Base-by-base conservation (phyloP, 2,113 vertebrate genomes). In the Baryphthengus martii region DNA sequence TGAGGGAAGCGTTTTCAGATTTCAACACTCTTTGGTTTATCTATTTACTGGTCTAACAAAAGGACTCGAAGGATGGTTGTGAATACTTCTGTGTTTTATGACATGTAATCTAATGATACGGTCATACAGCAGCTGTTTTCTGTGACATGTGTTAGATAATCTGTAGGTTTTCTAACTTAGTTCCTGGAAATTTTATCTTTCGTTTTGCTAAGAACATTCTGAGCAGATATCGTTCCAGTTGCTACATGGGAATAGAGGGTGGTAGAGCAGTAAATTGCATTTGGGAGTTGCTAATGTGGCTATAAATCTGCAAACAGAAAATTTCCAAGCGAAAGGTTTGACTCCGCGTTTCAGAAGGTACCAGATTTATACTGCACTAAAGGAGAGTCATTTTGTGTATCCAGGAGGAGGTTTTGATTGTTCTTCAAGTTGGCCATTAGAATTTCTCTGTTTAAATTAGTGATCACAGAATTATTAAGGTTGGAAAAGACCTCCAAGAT, bases 101-200 rank as follows among this genome's bases (percentile, higher is more conserved):
- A 70, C 18, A 11, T 73, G 39, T 77, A 76, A 63, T 97, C 74
- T 66, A 55, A 73, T 42, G 13, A 71, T 83, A 50, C 1, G 7
- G 67, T 85, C 85, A 74, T 52, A 68, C 42, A 86, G 45, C 78
- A 85, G 42, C 85, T 88, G 85, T 74, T 93, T 88, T 74, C 63
- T 89, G 35, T 72, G 67, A 88, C 18, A 18, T 83, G 4, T 37
- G 40, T 58, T 89, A 88, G 71, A 45, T 63, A 55, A 62, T 53
- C 59, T 63, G 42, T 73, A 80, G 66, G 44, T 79, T 94, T 88
- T 84, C 72, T 61, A 80, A 70, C 55, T 88, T 90, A 56, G 35
- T 84, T 91, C 85, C 82, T 95, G 85, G 68, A 93, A 86, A 75
- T 92, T 74, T 71, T 80, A 35, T 73, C 75, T 88, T 94, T 52